Percentiles rank a stretch among this genome's conserved stretches.
phyloP scores from a whole-genome alignment of 2,797 vertebrate species.

The Notolepis coatsorum region DNA sequence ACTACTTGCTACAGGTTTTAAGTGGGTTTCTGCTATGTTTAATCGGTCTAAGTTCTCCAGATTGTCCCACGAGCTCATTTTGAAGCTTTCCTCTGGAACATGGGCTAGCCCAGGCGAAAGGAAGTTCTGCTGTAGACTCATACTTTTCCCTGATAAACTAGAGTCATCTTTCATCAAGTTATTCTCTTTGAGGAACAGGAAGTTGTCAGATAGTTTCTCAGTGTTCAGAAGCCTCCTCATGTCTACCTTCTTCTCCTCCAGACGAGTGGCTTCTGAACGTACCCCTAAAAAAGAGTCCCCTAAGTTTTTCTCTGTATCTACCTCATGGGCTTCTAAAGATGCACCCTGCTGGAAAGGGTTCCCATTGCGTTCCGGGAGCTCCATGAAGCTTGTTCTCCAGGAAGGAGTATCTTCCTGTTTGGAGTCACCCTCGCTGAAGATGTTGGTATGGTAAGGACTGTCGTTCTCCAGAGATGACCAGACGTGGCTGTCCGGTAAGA shows the following conservation, averaged over 20 bases:
- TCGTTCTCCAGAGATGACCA: slow-evolving; percentile 84
- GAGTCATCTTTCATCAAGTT: slow-evolving; percentile 83
- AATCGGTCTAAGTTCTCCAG: slow-evolving; percentile 73
- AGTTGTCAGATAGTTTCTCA: slow-evolving; percentile 89
- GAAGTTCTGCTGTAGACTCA: slow-evolving; percentile 66
- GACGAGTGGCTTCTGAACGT: slow-evolving; percentile 69
- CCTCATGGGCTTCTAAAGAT: slow-evolving; percentile 42
- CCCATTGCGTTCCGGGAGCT: slow-evolving; percentile 83
- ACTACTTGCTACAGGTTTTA: slow-evolving; percentile 64
- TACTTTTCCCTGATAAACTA: slow-evolving; percentile 53
- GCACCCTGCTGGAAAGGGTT: slow-evolving; percentile 63
- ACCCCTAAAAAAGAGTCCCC: slow-evolving; percentile 73
- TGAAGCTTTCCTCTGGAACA: slow-evolving; percentile 73
- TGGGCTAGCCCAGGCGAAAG: slow-evolving; percentile 69
- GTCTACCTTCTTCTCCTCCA: slow-evolving; percentile 64
- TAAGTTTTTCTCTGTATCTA: slow-evolving; percentile 51
- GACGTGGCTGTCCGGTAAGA: slow-evolving; percentile 83
- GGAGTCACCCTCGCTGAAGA: slow-evolving; percentile 83
- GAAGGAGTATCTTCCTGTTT: slow-evolving; percentile 80
- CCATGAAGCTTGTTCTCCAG: slow-evolving; percentile 80
- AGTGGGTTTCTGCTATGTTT: slow-evolving; percentile 64
- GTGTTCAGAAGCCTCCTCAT: slow-evolving; percentile 72
- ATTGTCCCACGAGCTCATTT: slow-evolving; percentile 74
- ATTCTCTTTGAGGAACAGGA: slow-evolving; percentile 90
- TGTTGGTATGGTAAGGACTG: slow-evolving; percentile 87